Percentiles rank a stretch among this genome's conserved stretches.
Conservation (phyloP, 1,140 invertebrate genomes). For the Drosophila cardini region DNA sequence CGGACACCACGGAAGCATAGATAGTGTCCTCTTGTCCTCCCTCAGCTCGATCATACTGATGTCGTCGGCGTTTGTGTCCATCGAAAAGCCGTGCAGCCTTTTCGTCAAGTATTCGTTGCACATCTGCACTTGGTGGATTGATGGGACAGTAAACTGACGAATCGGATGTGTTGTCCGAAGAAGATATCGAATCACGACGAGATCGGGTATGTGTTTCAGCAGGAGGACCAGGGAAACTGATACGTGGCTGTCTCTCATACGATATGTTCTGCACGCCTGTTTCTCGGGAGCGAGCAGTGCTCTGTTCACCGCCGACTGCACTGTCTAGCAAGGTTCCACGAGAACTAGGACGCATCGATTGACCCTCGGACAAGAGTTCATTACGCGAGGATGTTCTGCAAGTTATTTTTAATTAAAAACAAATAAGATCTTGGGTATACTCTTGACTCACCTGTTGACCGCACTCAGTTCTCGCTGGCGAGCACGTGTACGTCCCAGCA, state of each 20-base stretch:
- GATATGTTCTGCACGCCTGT: slow-evolving; percentile 72
- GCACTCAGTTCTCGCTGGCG: slow-evolving; percentile 84
- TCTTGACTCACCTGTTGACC: slow-evolving; percentile 58
- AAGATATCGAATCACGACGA: slow-evolving; percentile 71
- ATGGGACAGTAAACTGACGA: slow-evolving; percentile 84
- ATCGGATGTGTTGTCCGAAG: slow-evolving; percentile 81
- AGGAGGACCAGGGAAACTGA: slow-evolving; percentile 70
- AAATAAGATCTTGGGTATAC: not conserved
- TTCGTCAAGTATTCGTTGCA: slow-evolving; percentile 80
- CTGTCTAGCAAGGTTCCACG: slow-evolving; percentile 56
- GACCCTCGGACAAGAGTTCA: slow-evolving; percentile 73
- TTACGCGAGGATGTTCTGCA: slow-evolving; percentile 75
- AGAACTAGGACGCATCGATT: slow-evolving; percentile 70
- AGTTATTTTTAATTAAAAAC: not conserved
- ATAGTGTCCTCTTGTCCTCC: slow-evolving; percentile 72
- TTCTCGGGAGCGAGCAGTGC: slow-evolving; percentile 61
- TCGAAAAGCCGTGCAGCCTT: slow-evolving; percentile 76
- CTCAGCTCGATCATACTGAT: slow-evolving; percentile 76
- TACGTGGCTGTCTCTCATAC: slow-evolving; percentile 74
- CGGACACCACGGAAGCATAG: slow-evolving; percentile 77
- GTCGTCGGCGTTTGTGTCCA: slow-evolving; percentile 66
- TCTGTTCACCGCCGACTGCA: slow-evolving; percentile 46
- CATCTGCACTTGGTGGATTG: slow-evolving; percentile 75
- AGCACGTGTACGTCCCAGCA: slow-evolving; percentile 87
- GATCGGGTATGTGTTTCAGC: slow-evolving; percentile 36